phyloP scores from a whole-genome alignment of 2,797 vertebrate genomes.

The Rhabdophis nuchalis region DNA sequence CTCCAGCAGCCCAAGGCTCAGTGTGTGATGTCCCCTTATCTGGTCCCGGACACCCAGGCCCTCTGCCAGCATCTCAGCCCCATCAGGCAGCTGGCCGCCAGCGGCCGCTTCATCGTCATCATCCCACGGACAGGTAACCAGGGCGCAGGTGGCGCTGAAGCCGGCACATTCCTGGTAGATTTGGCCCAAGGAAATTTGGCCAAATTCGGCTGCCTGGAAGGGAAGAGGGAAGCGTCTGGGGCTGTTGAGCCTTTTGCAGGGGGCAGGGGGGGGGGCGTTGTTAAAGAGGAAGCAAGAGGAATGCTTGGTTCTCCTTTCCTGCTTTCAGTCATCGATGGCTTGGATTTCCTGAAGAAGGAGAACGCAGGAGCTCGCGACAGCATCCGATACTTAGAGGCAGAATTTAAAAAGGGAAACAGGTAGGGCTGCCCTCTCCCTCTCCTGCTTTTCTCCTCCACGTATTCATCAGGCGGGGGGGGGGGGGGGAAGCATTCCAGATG shows the following conservation, averaged over 20 bases:
- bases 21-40: slow-evolving; percentile 96
- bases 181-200: not conserved
- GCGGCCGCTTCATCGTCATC: slow-evolving; percentile 95
- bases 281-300: not conserved
- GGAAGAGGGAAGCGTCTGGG: too few species aligned
- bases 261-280: not conserved
- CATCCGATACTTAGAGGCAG: slow-evolving; percentile 92
- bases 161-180: too few species aligned
- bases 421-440: slow-evolving; percentile 48
- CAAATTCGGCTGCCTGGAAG: too few species aligned
- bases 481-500: not conserved
- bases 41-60: slow-evolving; percentile 89
- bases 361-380: slow-evolving; percentile 88
- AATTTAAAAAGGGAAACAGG: slow-evolving; percentile 98
- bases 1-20: slow-evolving; percentile 94
- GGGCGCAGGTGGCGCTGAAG: not conserved
- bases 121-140: slow-evolving; percentile 89
- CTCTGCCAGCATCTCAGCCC: slow-evolving; percentile 90
- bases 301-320: fast-evolving
- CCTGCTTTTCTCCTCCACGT: not conserved
- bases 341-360: slow-evolving; percentile 94
- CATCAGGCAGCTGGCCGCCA: slow-evolving; percentile 86
- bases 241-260: not conserved
- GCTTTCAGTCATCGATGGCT: slow-evolving; percentile 86
- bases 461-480: not conserved